Base-by-base conservation (phyloP, 1,140 invertebrate genomes). In the Holcopasites calliopsidis region DNA sequence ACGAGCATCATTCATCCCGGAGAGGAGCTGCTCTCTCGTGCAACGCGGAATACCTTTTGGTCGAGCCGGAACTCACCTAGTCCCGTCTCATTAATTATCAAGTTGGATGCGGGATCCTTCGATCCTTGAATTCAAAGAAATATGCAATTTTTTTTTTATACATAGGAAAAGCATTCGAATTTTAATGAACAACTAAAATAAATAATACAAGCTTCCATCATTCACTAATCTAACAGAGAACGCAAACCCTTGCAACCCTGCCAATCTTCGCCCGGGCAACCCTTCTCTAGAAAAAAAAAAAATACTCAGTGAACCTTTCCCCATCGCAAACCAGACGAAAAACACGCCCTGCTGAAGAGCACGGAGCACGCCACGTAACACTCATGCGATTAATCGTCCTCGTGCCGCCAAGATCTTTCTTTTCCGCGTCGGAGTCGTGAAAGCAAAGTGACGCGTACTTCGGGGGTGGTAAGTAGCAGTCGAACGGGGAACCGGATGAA, bases 1-100 rank as follows among this genome's bases (percentile, higher is more conserved):
- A 82, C 72, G 76, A 77, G 79, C 61, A 81, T 72, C 80, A 81
- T 82, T 81, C 66, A 81, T 77, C 58, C 21, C n/a, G 28, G 35
- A 69, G 76, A 44, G 47, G 38, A 68, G n/a, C n/a, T n/a, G 47
- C 47, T 10, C 33, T 40, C 47, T 38, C 40, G 49, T 49, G 33
- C 40, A 55, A 23, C 61, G 38, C 11, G 35, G 54, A 55, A 52
- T 65, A 76, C 75, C 77, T 81, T 68, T 55, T 38, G 57, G n/a
- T 26, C 64, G 70, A 54, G 70, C 64, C 44, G 55, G 38, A 62
- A 72, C 58, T 62, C 54, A 28, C 4, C 26, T 26, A 38, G 49
- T 61, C 60, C 54, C 16, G n/a, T 33, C 33, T 79, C n/a, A 42
- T 74, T 66, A 66, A 55, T 40, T 38, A 23, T 66, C 28, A 3